Base-by-base conservation (phyloP, 2,797 vertebrate genomes). In the Leptatherina wallacei region DNA sequence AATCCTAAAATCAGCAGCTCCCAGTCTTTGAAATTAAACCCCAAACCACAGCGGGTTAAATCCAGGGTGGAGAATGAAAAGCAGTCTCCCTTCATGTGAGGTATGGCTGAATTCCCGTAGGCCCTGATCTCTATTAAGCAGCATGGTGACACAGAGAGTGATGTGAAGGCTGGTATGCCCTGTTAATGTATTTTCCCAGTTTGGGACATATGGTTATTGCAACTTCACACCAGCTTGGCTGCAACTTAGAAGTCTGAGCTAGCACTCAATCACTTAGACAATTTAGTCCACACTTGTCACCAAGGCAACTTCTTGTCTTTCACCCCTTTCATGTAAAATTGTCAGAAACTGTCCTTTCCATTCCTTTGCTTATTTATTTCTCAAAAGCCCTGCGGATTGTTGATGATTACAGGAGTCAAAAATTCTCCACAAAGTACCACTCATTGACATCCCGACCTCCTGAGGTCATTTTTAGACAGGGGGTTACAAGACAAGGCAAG, bases 301-400 rank as follows among this genome's bases (percentile, higher is more conserved):
- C 91, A 90, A 92, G 89, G 93, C 85, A 93, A 94, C 94, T 62
- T 66, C 74, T 81, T 77, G 79, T 89, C 88, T 89, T 85, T 92
- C 86, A 90, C 86, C 86, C 79, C 72, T 90, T 91, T 88, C 81
- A 80, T 88, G 89, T 89, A 75, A 92, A 91, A 89, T 85, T 83
- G 85, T 80, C 82, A 77, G 67, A 84, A 88, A 86, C 90, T 86
- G 85, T 89, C 84, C 87, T 91, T 91, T 89, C 85, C 66, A 66
- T 83, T 87, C 74, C 62, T 69, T 57, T 13, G 71, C 81, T 80
- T 88, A 78, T 85, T 90, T 88, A 80, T 89, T 87, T 73, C 83
- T 85, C 80, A 85, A 86, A 90, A 79, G 78, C 81, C 75, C 81
- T 74, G 80, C 73, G 85, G 88, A 88, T 91, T 83, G 85, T 85